Conservation (phyloP, 2,113 vertebrate species). For the Emberiza fucata region DNA sequence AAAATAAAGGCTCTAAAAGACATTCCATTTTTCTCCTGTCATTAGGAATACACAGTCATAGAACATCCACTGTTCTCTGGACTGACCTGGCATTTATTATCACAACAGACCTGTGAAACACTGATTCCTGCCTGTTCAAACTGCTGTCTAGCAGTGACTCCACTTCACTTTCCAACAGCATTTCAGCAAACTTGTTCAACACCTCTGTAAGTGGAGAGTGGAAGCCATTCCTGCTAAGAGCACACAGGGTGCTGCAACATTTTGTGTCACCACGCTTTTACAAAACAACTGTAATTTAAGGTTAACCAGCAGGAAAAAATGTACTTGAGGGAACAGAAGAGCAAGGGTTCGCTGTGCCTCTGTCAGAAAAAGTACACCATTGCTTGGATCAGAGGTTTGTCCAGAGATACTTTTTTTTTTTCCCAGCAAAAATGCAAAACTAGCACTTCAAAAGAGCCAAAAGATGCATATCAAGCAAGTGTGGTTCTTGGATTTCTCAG, state of each 20-base stretch:
- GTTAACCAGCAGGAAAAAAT: neutral
- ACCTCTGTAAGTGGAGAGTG: neutral
- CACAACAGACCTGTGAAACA: neutral
- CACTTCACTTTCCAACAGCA: neutral
- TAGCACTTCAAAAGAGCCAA: neutral
- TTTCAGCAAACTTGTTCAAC: neutral
- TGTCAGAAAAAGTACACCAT: neutral
- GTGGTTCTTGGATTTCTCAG: neutral
- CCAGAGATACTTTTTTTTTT: neutral
- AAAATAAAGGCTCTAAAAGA: neutral
- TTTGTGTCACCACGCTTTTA: neutral
- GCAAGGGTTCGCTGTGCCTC: neutral
- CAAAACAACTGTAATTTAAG: neutral
- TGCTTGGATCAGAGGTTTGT: neutral
- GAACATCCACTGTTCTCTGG: neutral
- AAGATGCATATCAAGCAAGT: rapidly evolving
- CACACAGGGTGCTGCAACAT: neutral
- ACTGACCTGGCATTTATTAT: neutral
- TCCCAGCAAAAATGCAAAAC: neutral
- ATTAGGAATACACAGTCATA: neutral
- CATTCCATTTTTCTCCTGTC: neutral
- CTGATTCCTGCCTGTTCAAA: neutral
- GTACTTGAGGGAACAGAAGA: neutral
- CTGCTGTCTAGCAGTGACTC: neutral
- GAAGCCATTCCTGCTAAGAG: neutral